Base-by-base conservation (phyloP, 2,113 vertebrate genomes). In the Galemys pyrenaicus region DNA sequence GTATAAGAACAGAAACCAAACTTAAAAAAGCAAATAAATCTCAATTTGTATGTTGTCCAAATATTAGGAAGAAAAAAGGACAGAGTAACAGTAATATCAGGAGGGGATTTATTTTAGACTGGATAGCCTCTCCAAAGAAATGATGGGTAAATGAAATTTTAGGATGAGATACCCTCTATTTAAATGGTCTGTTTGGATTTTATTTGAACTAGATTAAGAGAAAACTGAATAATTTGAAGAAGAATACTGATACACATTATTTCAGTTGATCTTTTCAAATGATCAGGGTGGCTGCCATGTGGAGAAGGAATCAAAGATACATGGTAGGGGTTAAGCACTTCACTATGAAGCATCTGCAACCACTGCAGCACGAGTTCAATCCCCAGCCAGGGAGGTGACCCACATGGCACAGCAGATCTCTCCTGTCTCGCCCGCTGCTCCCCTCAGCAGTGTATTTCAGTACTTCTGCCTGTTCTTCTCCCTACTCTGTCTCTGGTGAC, bases 81-180 rank as follows among this genome's bases (percentile, higher is more conserved):
- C 30, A 51, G n/a, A 83, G 28, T 39, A 78, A 79, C 73, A 68
- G 24, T 58, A 92, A 41, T 74, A 54, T 64, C 28, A 41, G 71
- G 74, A 56, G 30, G 64, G 28, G 32, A 30, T 87, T 89, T 92
- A 39, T 22, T 74, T 81, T 70, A 46, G 32, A 67, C 46, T 71
- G 46, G 81, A 88, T 49, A 94, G 9, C 30, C 17, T 89, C 41
- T 84, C 68, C 58, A 32, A 94, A 94, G 80, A 46, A 32, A 58
- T 91, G 26, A 49, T 37, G 62, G 35, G 9, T 49, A 54, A 65
- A 70, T 87, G 80, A 92, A 87, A 87, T 93, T 46, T 79, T 84
- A 95, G 75, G 28, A 32, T 82, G 67, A 64, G 51, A 32, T 30
- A 41, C 73, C 37, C 68, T 49, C 37, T 49, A n/a, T 79, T 93